Conservation (phyloP, 2,113 vertebrate genomes). For the Leucosticte australis region DNA sequence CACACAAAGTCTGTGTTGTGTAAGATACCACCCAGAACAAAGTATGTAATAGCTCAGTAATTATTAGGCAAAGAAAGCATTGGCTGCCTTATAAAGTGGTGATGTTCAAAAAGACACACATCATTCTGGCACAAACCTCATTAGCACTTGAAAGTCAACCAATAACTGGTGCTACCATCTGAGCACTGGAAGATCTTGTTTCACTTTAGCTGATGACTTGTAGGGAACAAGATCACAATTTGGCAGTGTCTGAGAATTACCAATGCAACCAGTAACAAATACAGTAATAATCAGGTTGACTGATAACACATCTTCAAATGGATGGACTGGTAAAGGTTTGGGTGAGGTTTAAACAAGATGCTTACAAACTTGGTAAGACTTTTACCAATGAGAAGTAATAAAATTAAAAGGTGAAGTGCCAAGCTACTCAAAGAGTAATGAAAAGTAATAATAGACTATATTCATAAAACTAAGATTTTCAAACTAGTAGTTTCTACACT, state of each 20-base stretch:
- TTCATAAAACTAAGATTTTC: neutral
- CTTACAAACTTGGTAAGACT: neutral
- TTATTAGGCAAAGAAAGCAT: neutral
- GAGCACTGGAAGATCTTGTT: neutral
- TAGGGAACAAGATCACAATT: neutral
- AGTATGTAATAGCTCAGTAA: neutral
- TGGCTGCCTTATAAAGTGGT: neutral
- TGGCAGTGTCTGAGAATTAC: neutral
- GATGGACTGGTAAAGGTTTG: neutral
- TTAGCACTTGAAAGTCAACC: neutral
- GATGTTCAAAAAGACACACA: neutral
- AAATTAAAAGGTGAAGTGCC: neutral
- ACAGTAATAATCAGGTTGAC: neutral
- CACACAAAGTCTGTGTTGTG: neutral
- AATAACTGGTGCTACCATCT: neutral
- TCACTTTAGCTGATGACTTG: neutral
- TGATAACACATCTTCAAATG: neutral
- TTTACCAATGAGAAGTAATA: neutral
- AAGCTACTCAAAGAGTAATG: accelerated
- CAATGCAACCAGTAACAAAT: neutral
- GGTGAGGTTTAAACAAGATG: neutral
- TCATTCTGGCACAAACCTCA: accelerated
- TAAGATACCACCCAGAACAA: neutral
- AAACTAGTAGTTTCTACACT: neutral
- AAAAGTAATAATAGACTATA: neutral